Base-by-base conservation (phyloP, 2,888 invertebrate genomes). In the Standfussiana lucernea region DNA sequence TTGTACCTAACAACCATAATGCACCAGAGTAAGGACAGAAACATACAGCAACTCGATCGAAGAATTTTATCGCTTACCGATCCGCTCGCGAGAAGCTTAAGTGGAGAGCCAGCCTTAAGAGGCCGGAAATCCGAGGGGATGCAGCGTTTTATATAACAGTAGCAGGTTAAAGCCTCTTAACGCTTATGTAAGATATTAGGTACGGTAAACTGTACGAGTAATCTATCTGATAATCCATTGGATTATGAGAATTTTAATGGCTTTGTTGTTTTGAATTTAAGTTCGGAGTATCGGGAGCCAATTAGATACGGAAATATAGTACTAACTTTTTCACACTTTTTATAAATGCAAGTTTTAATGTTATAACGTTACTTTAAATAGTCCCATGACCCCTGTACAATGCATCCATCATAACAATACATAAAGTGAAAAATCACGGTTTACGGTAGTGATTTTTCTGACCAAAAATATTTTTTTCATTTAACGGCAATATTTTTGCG, bases 91-190 rank as follows among this genome's bases (percentile, higher is more conserved):
- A n/a, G 7, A 1, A 37, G 5, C 21, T 15, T 47, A 11, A 0
- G 32, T 72, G 50, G 50, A 70, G n/a, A 15, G 7, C 11, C 28
- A 80, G 76, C 56, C 8, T 65, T 53, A 75, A 50, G 15, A 45
- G 53, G 53, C 56, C 42, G 66, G 74, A 66, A 72, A 83, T 70
- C 66, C 77, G 67, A 47, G 35, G 66, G 67, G 73, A 77, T 77
- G 68, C 59, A 70, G 65, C 65, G 64, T 66, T 80, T 85, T 82
- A 87, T 85, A 79, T 68, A 84, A 42, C 67, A 75, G 80, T 73
- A 82, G 35, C 77, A 78, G 74, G 79, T 89, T 89, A 89, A 84
- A 87, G 73, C 82, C 59, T 71, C 76, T 77, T 70, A 80, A 74
- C 53, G 53, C 64, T 65, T 65, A 53, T 56, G 32, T 75, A 40